Base-by-base conservation (phyloP, 2,797 vertebrate genomes). In the Gephyroberyx darwinii region DNA sequence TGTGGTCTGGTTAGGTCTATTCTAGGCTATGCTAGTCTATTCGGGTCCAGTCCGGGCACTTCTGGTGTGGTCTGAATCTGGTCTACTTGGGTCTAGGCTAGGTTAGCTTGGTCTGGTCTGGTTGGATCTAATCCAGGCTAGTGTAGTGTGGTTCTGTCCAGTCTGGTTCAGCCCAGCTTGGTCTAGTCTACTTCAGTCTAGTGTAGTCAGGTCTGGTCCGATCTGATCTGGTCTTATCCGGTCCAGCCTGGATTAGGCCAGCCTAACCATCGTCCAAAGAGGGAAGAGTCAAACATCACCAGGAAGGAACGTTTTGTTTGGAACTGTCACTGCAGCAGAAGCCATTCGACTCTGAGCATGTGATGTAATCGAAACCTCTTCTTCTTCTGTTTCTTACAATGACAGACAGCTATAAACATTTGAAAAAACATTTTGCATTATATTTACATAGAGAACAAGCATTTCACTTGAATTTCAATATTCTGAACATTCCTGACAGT, bases 301-400 rank as follows among this genome's bases (percentile, higher is more conserved):
- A 2, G 26, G 60, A 79, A 73, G 59, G 55, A 65, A 30, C 12
- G 64, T 8, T 43, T 22, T 60, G 22, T 45, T 17, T 35, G 59
- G 77, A 68, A 88, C 75, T 79, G 33, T 85, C 64, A 68, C 56
- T 61, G 35, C 43, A 56, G 51, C 78, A 84, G 78, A 77, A 67
- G 64, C 30, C 3, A 16, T 75, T 66, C 35, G 5, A 69, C 72
- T 71, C 16, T 7, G 74, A 65, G 41, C 67, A 76, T 7, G 47
- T 45, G 61, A 70, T 55, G 56, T 16, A 3, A 80, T 53, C 58
- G 61, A 81, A 68, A 69, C 39, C 31, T 67, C 17, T 50, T 35
- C 43, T 16, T 45, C 43, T 45, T 45, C 43, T 45, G 13, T 16
- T 45, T 16, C 14, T 45, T 16, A 16, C 14, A 16, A 68, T 62